phyloP scores from a whole-genome alignment of 1,140 invertebrate genomes.

The Scaptomyza montana region DNA sequence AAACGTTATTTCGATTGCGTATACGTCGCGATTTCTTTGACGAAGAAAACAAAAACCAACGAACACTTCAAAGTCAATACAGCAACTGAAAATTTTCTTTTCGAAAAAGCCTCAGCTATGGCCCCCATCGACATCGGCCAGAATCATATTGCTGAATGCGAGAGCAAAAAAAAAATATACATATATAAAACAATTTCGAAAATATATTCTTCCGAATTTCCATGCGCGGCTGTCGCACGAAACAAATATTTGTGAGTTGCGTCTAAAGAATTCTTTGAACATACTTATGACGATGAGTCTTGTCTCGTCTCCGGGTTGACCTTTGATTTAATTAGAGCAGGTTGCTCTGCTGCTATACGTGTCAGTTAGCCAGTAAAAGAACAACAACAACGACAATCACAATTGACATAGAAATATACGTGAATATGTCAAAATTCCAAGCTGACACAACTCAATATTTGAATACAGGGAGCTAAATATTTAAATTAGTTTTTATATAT shows the following conservation, averaged over 20 bases:
- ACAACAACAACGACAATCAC: slow-evolving; percentile 22
- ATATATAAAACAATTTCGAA: slow-evolving; percentile 48
- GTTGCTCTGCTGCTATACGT: slow-evolving; percentile 48
- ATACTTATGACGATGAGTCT: slow-evolving; percentile 2
- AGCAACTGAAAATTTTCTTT: slow-evolving; percentile 75
- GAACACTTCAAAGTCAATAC: slow-evolving; percentile 76
- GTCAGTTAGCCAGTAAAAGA: slow-evolving; percentile 30
- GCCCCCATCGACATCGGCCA: slow-evolving; percentile 8
- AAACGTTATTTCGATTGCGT: slow-evolving; percentile 56
- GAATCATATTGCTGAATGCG: slow-evolving; percentile 55
- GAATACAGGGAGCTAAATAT: too few species aligned
- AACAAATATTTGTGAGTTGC: slow-evolving; percentile 49
- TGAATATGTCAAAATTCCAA: background rate
- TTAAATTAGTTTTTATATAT: too few species aligned
- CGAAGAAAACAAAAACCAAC: slow-evolving; percentile 26
- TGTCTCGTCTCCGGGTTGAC: slow-evolving; percentile 45
- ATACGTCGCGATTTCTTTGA: slow-evolving; percentile 69
- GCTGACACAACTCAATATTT: slow-evolving; percentile 18
- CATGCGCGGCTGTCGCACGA: slow-evolving; percentile 46
- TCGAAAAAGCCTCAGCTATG: slow-evolving; percentile 54
- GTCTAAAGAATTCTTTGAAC: slow-evolving; percentile 43
- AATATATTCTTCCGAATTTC: slow-evolving; percentile 64
- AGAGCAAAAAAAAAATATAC: slow-evolving; percentile 24
- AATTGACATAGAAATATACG: slow-evolving; percentile 23
- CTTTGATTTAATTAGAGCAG: slow-evolving; percentile 60